Evolutionary conservation across 2,797 vertebrate genomes (phyloP).

Genomic region (Miichthys miiuy): DNA sequence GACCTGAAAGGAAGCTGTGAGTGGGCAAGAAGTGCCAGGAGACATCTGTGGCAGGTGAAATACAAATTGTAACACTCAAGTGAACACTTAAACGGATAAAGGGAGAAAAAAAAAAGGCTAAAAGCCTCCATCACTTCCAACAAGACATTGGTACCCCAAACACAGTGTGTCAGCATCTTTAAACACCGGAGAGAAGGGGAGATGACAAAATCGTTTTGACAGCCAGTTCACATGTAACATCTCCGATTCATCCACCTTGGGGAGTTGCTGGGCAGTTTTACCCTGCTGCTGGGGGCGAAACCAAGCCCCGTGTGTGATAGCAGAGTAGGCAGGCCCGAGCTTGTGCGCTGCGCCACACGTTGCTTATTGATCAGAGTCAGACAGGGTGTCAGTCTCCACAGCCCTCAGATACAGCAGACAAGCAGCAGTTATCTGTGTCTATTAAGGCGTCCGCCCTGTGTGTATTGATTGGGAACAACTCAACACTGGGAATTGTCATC

Average conservation of each 20-base stretch:
- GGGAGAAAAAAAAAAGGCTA: slow-evolving; percentile 68
- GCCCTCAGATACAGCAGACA: slow-evolving; percentile 77
- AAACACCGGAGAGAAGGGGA: slow-evolving; percentile 83
- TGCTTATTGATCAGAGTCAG: slow-evolving; percentile 88
- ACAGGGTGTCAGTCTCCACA: slow-evolving; percentile 84
- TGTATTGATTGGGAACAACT: slow-evolving; percentile 90
- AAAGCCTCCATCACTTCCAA: slow-evolving; percentile 87
- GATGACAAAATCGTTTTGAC: slow-evolving; percentile 90
- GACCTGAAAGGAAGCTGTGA: slow-evolving; percentile 61
- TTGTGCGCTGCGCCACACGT: slow-evolving; percentile 67
- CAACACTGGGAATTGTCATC: slow-evolving; percentile 87
- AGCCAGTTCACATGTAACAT: slow-evolving; percentile 90
- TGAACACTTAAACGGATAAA: slow-evolving; percentile 80
- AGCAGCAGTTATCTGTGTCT: slow-evolving; percentile 85
- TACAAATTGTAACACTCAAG: slow-evolving; percentile 76
- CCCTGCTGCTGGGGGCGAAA: slow-evolving; percentile 77
- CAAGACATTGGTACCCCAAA: slow-evolving; percentile 82
- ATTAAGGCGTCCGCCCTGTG: slow-evolving; percentile 83
- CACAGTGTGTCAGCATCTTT: slow-evolving; percentile 85
- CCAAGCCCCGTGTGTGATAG: slow-evolving; percentile 75
- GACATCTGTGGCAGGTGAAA: slow-evolving; percentile 76
- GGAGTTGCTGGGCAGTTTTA: slow-evolving; percentile 87
- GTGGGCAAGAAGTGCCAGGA: slow-evolving; percentile 63
- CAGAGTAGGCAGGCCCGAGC: slow-evolving; percentile 79
- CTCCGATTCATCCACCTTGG: slow-evolving; percentile 83